Conservation (phyloP, 2,797 vertebrate genomes). For the Brachyrhaphis roseni region DNA sequence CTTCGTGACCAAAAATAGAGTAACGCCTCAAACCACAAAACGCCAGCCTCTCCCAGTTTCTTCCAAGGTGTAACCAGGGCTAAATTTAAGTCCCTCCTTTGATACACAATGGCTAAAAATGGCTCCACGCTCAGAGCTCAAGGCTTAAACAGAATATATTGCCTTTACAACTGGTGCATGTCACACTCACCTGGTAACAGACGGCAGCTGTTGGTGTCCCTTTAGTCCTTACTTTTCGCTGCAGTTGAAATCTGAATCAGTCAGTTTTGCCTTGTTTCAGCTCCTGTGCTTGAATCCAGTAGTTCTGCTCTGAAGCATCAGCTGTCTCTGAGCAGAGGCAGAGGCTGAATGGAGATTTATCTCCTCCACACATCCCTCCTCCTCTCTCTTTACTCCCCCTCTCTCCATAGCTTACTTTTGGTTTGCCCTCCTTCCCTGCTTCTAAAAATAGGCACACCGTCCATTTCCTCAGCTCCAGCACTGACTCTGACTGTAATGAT, state of each 20-base stretch:
- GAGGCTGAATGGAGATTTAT: constrained; percentile 72
- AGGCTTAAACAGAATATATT: constrained; percentile 32
- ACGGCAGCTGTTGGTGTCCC: constrained; percentile 24
- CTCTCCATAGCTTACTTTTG: constrained; percentile 67
- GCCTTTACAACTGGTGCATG: constrained; percentile 21
- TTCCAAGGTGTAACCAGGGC: constrained; percentile 68
- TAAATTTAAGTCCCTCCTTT: constrained; percentile 76
- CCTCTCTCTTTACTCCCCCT: constrained; percentile 38
- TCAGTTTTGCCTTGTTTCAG: background rate
- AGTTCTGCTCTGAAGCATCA: constrained; percentile 55
- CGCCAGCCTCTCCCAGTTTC: constrained; percentile 69
- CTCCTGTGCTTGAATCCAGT: constrained; percentile 29
- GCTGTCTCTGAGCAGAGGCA: constrained; percentile 70
- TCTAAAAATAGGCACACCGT: constrained; percentile 80
- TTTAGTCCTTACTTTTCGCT: constrained; percentile 11
- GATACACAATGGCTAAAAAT: constrained; percentile 59
- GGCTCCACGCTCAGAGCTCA: constrained; percentile 35
- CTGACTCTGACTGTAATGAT: constrained; percentile 70
- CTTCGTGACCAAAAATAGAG: constrained; percentile 67
- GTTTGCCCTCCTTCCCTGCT: constrained; percentile 74
- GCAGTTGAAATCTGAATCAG: constrained; percentile 22
- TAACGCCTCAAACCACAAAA: constrained; percentile 33
- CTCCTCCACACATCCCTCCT: constrained; percentile 58
- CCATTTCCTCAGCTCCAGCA: constrained; percentile 69
- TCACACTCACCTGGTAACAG: constrained; percentile 62